These are phyloP conservation scores for Phymastichus coffea DNA, from an alignment of 1,140 invertebrate genomes.

Conservation along the genomic window DNA sequence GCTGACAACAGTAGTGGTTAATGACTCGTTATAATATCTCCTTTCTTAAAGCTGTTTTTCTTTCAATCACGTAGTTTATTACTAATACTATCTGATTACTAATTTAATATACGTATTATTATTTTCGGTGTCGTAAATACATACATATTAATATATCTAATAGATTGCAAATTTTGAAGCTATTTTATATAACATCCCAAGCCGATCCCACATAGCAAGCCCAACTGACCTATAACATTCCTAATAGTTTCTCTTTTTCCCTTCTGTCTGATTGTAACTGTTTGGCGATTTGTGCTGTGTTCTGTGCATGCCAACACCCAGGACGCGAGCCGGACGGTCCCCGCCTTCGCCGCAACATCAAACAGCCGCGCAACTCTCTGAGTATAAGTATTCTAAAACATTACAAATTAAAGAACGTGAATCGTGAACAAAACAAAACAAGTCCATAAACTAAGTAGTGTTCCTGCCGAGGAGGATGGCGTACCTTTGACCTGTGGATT, in stretches of 20 bases:
- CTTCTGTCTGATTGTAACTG: constrained; percentile 54
- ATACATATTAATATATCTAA: too few relatives aligned
- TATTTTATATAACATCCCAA: too few relatives aligned
- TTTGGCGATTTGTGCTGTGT: constrained; percentile 58
- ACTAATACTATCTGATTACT: too few relatives aligned
- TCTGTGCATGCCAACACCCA: constrained; percentile 57
- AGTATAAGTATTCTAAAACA: constrained; percentile 52
- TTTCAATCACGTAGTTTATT: too few relatives aligned
- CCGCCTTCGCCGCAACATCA: constrained; percentile 55
- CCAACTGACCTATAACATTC: constrained; percentile 19
- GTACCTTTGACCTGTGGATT: neutral
- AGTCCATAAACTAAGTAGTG: neutral
- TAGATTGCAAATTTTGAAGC: too few relatives aligned
- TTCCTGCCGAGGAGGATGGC: neutral
- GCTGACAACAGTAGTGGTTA: too few relatives aligned
- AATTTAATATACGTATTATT: too few relatives aligned
- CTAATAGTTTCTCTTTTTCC: constrained; percentile 27
- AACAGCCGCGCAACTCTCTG: constrained; percentile 57
- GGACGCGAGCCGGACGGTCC: constrained; percentile 56
- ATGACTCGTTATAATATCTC: too few relatives aligned
- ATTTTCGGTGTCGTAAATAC: too few relatives aligned
- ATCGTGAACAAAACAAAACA: constrained; percentile 23
- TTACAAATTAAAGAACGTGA: constrained; percentile 33
- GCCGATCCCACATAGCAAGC: too few relatives aligned
- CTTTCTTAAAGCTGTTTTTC: too few relatives aligned